Evolutionary conservation across 2,113 vertebrate genomes (phyloP), one percentile per base, ranked within the genome.

Genomic region (Pelmatolapia mariae): DNA sequence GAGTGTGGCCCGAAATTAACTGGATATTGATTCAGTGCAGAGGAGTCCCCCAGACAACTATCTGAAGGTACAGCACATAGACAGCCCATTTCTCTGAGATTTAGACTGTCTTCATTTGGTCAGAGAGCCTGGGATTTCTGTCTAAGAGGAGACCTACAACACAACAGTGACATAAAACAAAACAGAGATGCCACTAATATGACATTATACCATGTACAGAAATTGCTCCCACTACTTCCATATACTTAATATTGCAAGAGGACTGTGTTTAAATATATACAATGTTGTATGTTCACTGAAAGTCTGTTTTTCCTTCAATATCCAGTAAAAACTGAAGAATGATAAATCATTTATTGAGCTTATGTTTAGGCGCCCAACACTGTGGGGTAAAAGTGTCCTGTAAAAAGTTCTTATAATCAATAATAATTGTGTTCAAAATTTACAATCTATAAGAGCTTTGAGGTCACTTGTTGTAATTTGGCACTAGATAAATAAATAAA

Each of bases 1-100:
- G 85, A 92, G 92, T 87, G 88, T 93, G 90, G 92, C 85, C 91
- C 91, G 89, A 95, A 93, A 94, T 95, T 94, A 95, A 96, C 93
- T 95, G 92, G 89, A 91, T 94, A 96, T 95, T 92, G 94, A 96
- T 95, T 94, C 73, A 73, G 87, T 81, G 81, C 91, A 92, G 87
- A 92, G 90, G 57, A 82, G 89, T 90, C 83, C 91, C 87, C 91
- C 88, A 91, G 93, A 94, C 90, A 89, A 81, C 90, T 82, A 92
- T 93, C 87, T 94, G 87, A 93, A 90, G 89, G 87, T 85, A 68
- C 91, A 85, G 83, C 73, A 86, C 50, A 88, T 78, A 31, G 59
- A 31, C 84, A 83, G 56, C 82, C 83, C 18, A 86, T 78, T 81
- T 87, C 86, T 89, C 81, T 90, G 82, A 89, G 71, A 89, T 82